Conservation (phyloP, 2,888 invertebrate species). For the Drosophila flavopinicola region DNA sequence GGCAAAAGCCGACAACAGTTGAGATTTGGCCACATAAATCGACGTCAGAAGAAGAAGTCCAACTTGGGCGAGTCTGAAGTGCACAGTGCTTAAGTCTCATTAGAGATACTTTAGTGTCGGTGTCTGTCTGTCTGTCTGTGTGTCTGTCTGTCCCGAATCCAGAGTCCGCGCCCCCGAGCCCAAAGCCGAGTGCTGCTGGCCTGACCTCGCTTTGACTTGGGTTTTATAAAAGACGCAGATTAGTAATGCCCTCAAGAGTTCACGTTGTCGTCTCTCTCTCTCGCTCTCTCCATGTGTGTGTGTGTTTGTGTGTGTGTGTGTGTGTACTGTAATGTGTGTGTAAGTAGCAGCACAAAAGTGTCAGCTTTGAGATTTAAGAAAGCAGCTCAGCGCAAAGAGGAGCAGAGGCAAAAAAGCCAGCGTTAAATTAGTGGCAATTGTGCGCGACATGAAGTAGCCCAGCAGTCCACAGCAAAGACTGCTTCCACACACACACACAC, state of each 20-base stretch:
- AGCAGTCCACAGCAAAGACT: conserved; percentile 50
- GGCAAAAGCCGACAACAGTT: conserved; percentile 7
- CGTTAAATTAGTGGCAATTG: conserved; percentile 79
- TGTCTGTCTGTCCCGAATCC: too few relatives aligned
- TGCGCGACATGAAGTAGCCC: conserved; percentile 72
- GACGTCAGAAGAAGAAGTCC: conserved; percentile 44
- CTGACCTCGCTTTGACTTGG: conserved; percentile 76
- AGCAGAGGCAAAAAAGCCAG: conserved; percentile 55
- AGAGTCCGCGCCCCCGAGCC: conserved; percentile 16
- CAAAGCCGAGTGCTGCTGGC: conserved; percentile 35
- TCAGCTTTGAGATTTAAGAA: conserved; percentile 80
- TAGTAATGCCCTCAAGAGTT: conserved; percentile 74
- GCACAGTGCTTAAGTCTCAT: conserved; percentile 78
- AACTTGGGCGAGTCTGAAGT: conserved; percentile 59
- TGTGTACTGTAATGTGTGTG: conserved; percentile 62
- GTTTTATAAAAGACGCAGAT: conserved; percentile 78
- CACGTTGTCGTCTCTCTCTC: conserved; percentile 27
- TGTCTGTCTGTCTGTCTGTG: too few relatives aligned
- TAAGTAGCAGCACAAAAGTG: conserved; percentile 78
- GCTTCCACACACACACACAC: conserved; percentile 18
- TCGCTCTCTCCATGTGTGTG: conserved; percentile 19
- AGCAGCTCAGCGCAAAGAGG: conserved; percentile 57
- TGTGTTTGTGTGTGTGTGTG: conserved; percentile 21
- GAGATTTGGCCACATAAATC: conserved; percentile 57
- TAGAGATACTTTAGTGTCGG: conserved; percentile 75